Evolutionary conservation across 2,888 invertebrate genomes (phyloP), one percentile per base, ranked within the genome.

Genomic region (Cistogaster globosa): DNA sequence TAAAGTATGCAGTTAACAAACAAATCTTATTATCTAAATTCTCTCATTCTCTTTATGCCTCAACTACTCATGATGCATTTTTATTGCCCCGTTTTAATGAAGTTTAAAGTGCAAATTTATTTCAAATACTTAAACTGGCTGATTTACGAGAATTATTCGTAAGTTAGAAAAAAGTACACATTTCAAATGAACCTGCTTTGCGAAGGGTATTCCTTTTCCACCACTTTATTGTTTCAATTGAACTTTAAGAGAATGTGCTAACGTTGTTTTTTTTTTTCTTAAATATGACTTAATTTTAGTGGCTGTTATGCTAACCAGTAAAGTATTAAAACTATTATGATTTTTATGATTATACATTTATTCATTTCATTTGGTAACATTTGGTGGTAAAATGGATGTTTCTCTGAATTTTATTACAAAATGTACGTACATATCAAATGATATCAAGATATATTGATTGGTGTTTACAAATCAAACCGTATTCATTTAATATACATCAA

Each of bases 51-150:
- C 84, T 85, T 45, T 36, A 18, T 62, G n/a, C 36, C 48, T 69
- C 9, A 32, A 32, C 32, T 32, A 32, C 32, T 32, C 58, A 48
- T 58, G 65, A 42, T 68, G 26, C 14, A 38, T 12, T 68, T 68
- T 26, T 11, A 38, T 12, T 68, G 38, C 62, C 71, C 6, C 16
- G 18, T 55, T 77, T 72, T 26, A n/a, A n/a, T 42, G 57, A 78
- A 85, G 84, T 85, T 82, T 78, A 85, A 85, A 78, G 85, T 85
- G 76, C 84, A 84, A 65, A 76, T 62, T 74, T 68, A 0, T 77
- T 42, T 51, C 51, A 38, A 63, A 63, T 71, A 69, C 74, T 74
- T 26, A 1, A 26, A 4, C 58, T n/a, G 69, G 48, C 26, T 45
- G 51, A 55, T 48, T 62, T 38, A 57, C n/a, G 8, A 55, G 16